Base-by-base conservation (phyloP, 2,888 invertebrate species). In the Ophioninae sp. region DNA sequence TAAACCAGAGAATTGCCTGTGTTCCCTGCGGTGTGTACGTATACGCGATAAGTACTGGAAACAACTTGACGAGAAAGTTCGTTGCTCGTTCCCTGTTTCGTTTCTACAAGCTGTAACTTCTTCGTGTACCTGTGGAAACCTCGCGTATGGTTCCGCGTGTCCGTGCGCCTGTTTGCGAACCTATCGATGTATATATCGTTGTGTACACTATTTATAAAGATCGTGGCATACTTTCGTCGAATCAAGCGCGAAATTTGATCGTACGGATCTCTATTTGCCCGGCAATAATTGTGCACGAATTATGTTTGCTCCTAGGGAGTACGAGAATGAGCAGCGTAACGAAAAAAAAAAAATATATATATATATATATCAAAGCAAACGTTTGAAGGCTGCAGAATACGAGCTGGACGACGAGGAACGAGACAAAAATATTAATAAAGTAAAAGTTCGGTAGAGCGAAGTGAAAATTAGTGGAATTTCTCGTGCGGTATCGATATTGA, bases 11-110 rank as follows among this genome's bases (percentile, higher is more conserved):
- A 65, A 65, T 73, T 57, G 41, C 39, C 64, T 68, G 13, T 64
- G 30, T n/a, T 13, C 39, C 50, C n/a, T 57, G 8, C 37, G 50
- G 41, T 77, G 17, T 50, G 73, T 62, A 62, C 57, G 73, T 73
- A 64, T 67, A 68, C 61, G 44, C 67, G 57, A 67, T 56, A 59
- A 50, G 57, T 30, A 64, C 37, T 65, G 64, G 72, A 72, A 77
- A 83, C 76, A 78, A 77, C 62, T 73, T 65, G 77, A 75, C 81
- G 84, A 84, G 84, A 84, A 84, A 84, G 84, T 84, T 84, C 78
- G 75, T 75, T 81, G 62, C 57, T 81, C 83, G 83, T 21, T 57
- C 67, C 39, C 77, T 72, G 72, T 77, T 57, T 77, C 67, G 61
- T 65, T 67, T 50, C 77, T 72, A 65, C 61, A 21, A 67, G 72